Evolutionary conservation across 2,888 invertebrate species (phyloP), one percentile per base, ranked within the genome.

Genomic region (Lithophane ornitopus): DNA sequence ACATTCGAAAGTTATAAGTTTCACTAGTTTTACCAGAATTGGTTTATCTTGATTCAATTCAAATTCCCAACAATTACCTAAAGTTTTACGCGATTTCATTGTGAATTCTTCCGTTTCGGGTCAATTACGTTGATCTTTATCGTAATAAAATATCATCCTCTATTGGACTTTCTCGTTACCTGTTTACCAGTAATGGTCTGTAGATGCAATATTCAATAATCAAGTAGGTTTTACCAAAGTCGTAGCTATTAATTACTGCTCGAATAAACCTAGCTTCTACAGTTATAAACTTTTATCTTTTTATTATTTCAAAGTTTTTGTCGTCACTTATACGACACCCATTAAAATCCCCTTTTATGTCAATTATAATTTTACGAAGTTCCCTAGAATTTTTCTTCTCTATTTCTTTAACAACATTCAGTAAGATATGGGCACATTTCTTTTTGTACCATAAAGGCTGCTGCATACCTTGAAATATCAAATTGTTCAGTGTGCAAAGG

Each of bases 11-110:
- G 62, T 81, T 61, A 22, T n/a, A 12, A 61, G 54, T 81, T 75
- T 69, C 87, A 74, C 81, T 87, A 89, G 87, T 90, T 90, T 89
- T 89, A 86, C 84, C 69, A 78, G 89, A 91, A 91, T 90, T 87
- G 82, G 87, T 90, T 89, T 90, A 90, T 92, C 92, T 93, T 89
- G 91, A 90, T 92, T 88, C 85, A 85, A 85, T 85, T 88, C 84
- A 78, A 82, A 86, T 89, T 84, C 87, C 77, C 86, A 86, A 83
- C 80, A 83, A 87, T 88, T 84, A 81, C 80, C 84, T 82, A 72
- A 81, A 56, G 22, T 80, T 88, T 84, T 72, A 72, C 75, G 69
- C 59, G 79, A 73, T 70, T 72, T 77, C 76, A 76, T 72, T 69
- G 69, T 62, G 39, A 65, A 80, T 85, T 88, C 80, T 84, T 80